Base-by-base conservation (phyloP, 35 echinoderm and acorn worm genomes). In the Ophiothrix spiculata region DNA sequence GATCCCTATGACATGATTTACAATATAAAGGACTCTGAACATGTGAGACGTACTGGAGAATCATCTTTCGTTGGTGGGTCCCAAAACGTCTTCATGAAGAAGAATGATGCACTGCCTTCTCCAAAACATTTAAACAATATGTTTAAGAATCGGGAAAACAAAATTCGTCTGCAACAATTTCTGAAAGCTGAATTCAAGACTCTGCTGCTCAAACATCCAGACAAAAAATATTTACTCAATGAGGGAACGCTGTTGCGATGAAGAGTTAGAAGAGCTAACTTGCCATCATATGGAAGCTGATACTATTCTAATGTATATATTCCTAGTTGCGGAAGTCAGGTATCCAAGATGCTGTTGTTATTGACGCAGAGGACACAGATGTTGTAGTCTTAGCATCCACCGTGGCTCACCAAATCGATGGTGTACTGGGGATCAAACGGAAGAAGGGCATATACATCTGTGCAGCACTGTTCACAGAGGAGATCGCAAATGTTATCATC, bases 191-290 rank as follows among this genome's bases (percentile, higher is more conserved):
- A n/a, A n/a, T n/a, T n/a, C n/a, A n/a, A n/a, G n/a, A n/a, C n/a
- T n/a, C n/a, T n/a, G n/a, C n/a, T n/a, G n/a, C n/a, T n/a, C n/a
- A n/a, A n/a, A 28, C 76, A 33, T 36, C 76, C 34, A 36, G 16
- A 78, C 76, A 16, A 78, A 33, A 78, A 28, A 28, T 36, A 78
- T 78, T 78, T 78, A 78, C 76, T 78, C 76, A 17, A 33, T 78
- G 76, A 78, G 76, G 34, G 76, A 78, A 78, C 76, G 76, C 76
- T 78, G 76, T 78, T 29, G 76, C 19, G 76, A 78, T 78, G 76
- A 78, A 33, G 76, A 78, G 76, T 16, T 78, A 78, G 0, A 29
- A 1, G 76, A 78, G 76, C 34, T 78, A 17, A 36, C 34, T 28
- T 78, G 76, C 34, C 76, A 1, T 23, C 76, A 78, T 78, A 78